phyloP scores from a whole-genome alignment of 2,113 vertebrate genomes.

The Caranx ignobilis region DNA sequence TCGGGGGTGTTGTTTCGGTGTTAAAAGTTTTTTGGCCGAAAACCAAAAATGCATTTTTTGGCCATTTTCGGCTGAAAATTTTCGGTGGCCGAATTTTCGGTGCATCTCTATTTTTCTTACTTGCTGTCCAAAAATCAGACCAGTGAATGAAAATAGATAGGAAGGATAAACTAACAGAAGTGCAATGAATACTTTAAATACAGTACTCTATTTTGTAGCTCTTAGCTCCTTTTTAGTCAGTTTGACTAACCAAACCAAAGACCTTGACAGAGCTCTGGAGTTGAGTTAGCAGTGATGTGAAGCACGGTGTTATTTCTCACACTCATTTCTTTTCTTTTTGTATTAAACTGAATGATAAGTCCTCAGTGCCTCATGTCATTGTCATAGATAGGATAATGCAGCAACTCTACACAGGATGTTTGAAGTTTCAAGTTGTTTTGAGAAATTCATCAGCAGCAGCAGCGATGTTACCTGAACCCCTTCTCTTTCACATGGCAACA shows the following conservation, averaged over 20 bases:
- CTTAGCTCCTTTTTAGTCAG: background rate
- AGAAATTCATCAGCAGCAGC: background rate
- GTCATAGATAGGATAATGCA: background rate
- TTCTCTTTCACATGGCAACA: slow-evolving; percentile 41
- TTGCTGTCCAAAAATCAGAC: background rate
- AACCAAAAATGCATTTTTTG: too few relatives aligned
- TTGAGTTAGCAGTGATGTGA: background rate
- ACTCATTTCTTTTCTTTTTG: background rate
- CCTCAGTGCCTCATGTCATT: background rate
- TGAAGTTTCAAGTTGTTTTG: too few relatives aligned
- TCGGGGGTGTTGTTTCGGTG: too few relatives aligned
- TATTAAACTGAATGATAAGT: background rate
- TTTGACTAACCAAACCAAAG: too few relatives aligned
- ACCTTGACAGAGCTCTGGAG: background rate
- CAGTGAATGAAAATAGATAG: background rate
- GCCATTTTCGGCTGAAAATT: too few relatives aligned
- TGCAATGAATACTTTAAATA: background rate
- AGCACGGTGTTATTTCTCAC: background rate
- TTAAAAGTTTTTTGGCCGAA: too few relatives aligned
- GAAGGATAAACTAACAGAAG: background rate
- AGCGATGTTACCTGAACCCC: slow-evolving; percentile 8
- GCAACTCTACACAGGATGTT: background rate
- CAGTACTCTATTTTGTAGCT: background rate
- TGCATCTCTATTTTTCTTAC: background rate
- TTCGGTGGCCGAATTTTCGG: too few relatives aligned